Evolutionary conservation across 1,140 invertebrate genomes (phyloP), one percentile per base, ranked within the genome.

Genomic region (Drosophila nigromelanica): DNA sequence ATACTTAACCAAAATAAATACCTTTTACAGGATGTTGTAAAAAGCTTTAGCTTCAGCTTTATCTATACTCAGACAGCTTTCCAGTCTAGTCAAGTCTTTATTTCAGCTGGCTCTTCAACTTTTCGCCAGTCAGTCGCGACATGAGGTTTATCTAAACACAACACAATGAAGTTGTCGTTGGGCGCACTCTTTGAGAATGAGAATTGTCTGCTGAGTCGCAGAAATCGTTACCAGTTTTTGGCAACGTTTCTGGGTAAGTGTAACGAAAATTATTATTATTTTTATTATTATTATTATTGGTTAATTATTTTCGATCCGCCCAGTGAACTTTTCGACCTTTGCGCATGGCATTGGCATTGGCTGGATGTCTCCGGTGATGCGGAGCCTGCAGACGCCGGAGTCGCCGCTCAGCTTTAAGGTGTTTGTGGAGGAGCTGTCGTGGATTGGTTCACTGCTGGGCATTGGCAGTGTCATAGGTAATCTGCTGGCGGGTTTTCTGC

Each of bases 301-400:
- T 1, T 18, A 18, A 15, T 4, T 0, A 3, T 7, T 42, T 27
- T 64, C 6, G 3, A 35, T 3, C 8, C 47, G 59, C 73, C 5
- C 76, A 93, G 92, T 92, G 3, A 92, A 83, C 30, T 67, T 93
- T 14, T 87, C 91, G 5, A 92, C 92, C 2, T 91, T 93, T 40
- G 80, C 81, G 0, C 92, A 92, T 79, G 92, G 92, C 30, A 78
- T 92, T 15, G 92, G 91, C 45, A 70, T 92, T 7, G 92, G 92
- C 5, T 93, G 92, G 92, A 73, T 92, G 55, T 92, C 92, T 1
- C 92, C 92, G 1, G 91, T 90, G 51, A 87, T 91, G 18, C 75
- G 86, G 15, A 67, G 91, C 0, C 66, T 93, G 4, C 92, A 92
- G 62, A 90, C 91, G 0, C 55, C 72, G 0, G 45, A 81, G 1